Base-by-base conservation (phyloP, 2,797 vertebrate genomes). In the Spheniscus humboldti region DNA sequence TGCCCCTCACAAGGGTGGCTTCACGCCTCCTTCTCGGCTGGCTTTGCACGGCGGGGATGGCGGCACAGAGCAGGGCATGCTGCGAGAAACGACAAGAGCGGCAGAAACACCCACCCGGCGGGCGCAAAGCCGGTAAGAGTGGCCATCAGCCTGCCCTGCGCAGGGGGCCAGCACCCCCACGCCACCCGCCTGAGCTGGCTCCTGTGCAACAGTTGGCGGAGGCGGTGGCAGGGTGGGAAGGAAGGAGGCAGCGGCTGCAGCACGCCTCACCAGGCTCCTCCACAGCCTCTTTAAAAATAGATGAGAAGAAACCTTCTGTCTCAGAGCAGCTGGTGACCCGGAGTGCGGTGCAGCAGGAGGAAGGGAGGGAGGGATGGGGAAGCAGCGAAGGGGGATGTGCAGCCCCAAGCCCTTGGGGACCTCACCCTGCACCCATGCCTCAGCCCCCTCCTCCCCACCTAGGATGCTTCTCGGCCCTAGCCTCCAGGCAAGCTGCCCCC, bases 221-320 rank as follows among this genome's bases (percentile, higher is more conserved):
- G 66, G 76, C 5, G 12, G 62, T 1, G 1, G 35, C 2, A 7
- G 37, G 63, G 68, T 0, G 41, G 83, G 82, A 62, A 12, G 81
- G 91, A 35, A 67, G 88, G 92, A 68, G 88, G 59, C 63, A 20
- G 4, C 4, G 77, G 82, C 62, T 23, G 85, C 90, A 55, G 87
- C 71, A 4, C 7, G 13, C 50, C 91, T 66, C 41, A 7, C 64
- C 90, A 43, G 85, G 86, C 95, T 97, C 93, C 95, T 97, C 92
- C 55, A 62, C 94, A 92, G 93, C 94, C 92, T 90, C 90, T 93
- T 97, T 93, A 96, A 97, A 97, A 95, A 97, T 95, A 97, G 93
- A 97, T 95, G 94, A 97, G 94, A 80, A 90, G 94, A 93, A 96
- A 94, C 93, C 94, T 96, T 91, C 93, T 95, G 91, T 91, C 91